Evolutionary conservation across 2,888 invertebrate species (phyloP), one percentile per base, ranked within the genome.

Genomic region (Mythimna ferrago): DNA sequence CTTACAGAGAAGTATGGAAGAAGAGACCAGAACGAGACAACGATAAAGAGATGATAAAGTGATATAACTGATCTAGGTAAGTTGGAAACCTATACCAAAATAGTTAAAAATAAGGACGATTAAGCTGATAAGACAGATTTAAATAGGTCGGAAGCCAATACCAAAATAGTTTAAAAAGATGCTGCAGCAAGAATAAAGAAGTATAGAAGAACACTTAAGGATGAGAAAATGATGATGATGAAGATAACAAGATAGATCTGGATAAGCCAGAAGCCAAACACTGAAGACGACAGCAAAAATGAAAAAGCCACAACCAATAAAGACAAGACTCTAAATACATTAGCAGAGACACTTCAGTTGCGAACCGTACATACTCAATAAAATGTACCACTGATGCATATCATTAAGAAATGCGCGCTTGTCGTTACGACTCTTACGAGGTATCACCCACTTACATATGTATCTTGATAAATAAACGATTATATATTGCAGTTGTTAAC

Each of bases 391-490:
- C 21, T 54, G 66, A 84, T 78, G 85, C 78, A 84, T 75, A 81
- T 86, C 61, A 86, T 73, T 85, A 79, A 76, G 66, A 65, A 71
- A 60, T 68, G 69, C 62, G 61, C 66, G 66, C 56, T 61, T 64
- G 64, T 53, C 56, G 65, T 66, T 70, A 73, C 32, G 16, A 35
- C 21, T 21, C 60, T 80, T 74, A 69, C 74, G 72, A 63, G 57
- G 73, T 80, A 85, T 81, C 78, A 57, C 32, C 54, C 63, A 62
- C 66, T 81, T 73, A 78, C 83, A 74, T 74, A 86, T 78, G 81
- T 86, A 80, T 66, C 48, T 60, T 38, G 78, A 84, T 84, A 81
- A 71, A 76, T 72, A 76, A 76, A 76, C 68, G 71, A 84, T 71
- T 76, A 69, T 76, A 63, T 81, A 76, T 63, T 57, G 66, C 38